Evolutionary conservation across 1,140 invertebrate genomes (phyloP), one percentile per base, ranked within the genome.

Genomic region (Potamilus streckersoni): DNA sequence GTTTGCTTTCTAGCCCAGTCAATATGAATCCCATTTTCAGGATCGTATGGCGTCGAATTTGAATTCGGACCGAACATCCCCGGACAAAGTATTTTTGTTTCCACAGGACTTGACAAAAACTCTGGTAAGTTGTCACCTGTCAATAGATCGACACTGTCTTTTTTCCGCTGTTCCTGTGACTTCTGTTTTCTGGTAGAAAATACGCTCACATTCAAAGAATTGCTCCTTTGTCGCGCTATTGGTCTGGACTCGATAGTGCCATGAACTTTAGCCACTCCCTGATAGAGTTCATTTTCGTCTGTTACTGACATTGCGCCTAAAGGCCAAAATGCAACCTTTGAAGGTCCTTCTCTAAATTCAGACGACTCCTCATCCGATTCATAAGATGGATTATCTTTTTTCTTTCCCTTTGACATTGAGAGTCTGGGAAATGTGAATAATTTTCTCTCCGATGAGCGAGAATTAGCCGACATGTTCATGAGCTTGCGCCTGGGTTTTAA

Each of bases 211-310:
- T 72, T 77, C 31, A 77, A 55, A 1, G 75, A 77, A 20, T 71
- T 67, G 58, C 75, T 77, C 49, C 75, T 65, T 69, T 73, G 69
- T 20, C 75, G 62, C 57, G 61, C 73, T 59, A 72, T 58, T 17
- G 75, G 70, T 56, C 31, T 64, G 13, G 59, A 16, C 55, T 57
- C 70, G 15, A 72, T 70, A 23, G 68, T 68, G 58, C 72, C 75
- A n/a, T 67, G 67, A 19, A 77, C 69, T 31, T 72, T 77, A 15
- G 75, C 75, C n/a, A 77, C 66, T 69, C 65, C 70, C 55, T 77
- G 75, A 77, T 77, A 77, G 23, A 77, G 67, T 13, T 77, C 75
- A 55, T 77, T 77, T 5, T 49, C 75, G 49, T 27, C 75, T 23
- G 69, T 72, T 19, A 72, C 65, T 55, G 75, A 77, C 20, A 67